phyloP scores from a whole-genome alignment of 64 coral and sea anemone species.

The Pocillopora damicornis region DNA sequence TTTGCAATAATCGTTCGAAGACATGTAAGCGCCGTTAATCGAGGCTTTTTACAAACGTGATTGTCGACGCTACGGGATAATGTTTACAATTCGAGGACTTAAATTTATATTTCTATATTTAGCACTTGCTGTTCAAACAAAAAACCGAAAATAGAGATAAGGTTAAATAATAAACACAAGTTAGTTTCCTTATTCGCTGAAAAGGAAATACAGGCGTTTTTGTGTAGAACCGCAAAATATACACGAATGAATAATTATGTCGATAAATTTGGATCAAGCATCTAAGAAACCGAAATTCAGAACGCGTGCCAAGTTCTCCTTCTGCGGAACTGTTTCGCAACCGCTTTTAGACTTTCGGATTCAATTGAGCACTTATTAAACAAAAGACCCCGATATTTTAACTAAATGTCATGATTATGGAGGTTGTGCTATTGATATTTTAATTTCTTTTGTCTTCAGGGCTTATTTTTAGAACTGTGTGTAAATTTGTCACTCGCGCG shows the following conservation, averaged over 20 bases:
- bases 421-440: constrained; percentile 50
- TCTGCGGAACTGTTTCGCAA: neutral
- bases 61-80: neutral
- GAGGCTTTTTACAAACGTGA: constrained; percentile 4
- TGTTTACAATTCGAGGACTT: constrained; percentile 32
- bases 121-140: constrained; percentile 29
- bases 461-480: constrained; percentile 28
- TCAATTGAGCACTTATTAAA: constrained; percentile 37
- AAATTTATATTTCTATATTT: constrained; percentile 46
- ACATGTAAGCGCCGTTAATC: constrained; percentile 18
- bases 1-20: constrained; percentile 22
- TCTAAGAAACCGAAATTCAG: neutral
- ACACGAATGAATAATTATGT: neutral
- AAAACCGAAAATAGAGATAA: constrained; percentile 21
- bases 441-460: constrained; percentile 16
- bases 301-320: neutral
- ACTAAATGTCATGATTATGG: constrained; percentile 35
- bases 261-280: neutral
- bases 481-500: constrained; percentile 10
- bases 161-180: constrained; percentile 26
- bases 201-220: neutral
- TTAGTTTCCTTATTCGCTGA: neutral
- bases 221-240: neutral
- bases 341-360: neutral
- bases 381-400: constrained; percentile 40